Evolutionary conservation across 2,888 invertebrate species (phyloP), one percentile per base, ranked within the genome.

Genomic region (Latrodectus hesperus): DNA sequence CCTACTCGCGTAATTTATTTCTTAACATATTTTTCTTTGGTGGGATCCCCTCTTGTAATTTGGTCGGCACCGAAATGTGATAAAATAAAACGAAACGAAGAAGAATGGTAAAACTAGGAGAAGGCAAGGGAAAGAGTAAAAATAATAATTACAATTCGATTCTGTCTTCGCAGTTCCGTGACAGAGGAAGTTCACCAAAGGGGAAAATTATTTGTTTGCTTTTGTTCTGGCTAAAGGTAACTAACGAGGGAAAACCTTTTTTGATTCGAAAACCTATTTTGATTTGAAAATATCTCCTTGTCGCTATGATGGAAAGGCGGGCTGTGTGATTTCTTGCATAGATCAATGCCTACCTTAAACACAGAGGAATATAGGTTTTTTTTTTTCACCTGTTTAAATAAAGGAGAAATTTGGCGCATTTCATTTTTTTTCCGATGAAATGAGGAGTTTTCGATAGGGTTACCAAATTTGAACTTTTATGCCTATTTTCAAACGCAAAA

Each of bases 181-280:
- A 79, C 85, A 85, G 79, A 85, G 79, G 85, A 85, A 85, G 82
- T 82, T 82, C 82, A 82, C 74, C 70, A 75, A 82, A 82, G 78
- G 78, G 52, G 84, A 85, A 78, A 85, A 85, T 85, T 85, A 85
- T 75, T 68, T 85, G 85, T 74, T 75, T 74, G 85, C 79, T 85
- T 79, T n/a, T 85, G 84, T 85, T 85, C 72, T 67, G 67, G 55
- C 26, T 17, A 64, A 52, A 14, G 26, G 65, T 53, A 73, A 73
- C 65, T 74, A 67, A 74, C 79, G 51, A 68, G 70, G 26, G 51
- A 75, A 49, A n/a, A 53, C 67, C 14, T 80, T 53, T 68, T 74
- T 73, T 51, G 26, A 16, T 73, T 51, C 38, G 38, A 38, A 38
- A 38, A 38, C 38, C 38, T 38, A 38, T 38, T 38, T 38, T 38